Evolutionary conservation across 37 sponge, comb jelly and placozoan genomes (phyloP).

Genomic region (Dysidea cf. avara): DNA sequence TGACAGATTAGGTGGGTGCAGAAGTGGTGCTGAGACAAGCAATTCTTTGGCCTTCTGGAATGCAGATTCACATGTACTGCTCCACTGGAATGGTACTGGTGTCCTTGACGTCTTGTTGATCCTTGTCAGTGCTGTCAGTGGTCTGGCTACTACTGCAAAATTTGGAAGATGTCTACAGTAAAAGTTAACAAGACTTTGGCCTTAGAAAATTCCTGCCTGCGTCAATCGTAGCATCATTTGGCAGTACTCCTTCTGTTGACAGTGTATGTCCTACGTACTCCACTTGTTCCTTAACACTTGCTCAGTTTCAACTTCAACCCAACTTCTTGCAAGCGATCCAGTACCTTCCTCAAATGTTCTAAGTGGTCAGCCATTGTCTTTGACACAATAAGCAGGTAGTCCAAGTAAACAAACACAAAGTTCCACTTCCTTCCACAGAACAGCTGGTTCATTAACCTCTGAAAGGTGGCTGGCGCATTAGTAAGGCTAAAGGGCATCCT

Average conservation of each 20-base stretch:
- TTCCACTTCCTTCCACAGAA: slow-evolving; percentile 13
- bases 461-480: slow-evolving; percentile 52
- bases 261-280: slow-evolving; percentile 29
- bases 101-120: too few species aligned
- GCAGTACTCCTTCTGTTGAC: slow-evolving; percentile 14
- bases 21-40: too few species aligned
- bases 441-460: slow-evolving; percentile 43
- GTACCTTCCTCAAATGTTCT: neutral
- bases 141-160: too few species aligned
- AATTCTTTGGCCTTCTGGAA: too few species aligned
- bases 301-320: slow-evolving; percentile 12
- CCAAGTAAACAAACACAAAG: slow-evolving; percentile 39
- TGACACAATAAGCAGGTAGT: slow-evolving; percentile 40
- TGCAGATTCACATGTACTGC: too few species aligned
- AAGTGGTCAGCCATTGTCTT: slow-evolving; percentile 18
- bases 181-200: slow-evolving; percentile 29
- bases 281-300: slow-evolving; percentile 16
- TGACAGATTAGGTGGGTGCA: too few species aligned
- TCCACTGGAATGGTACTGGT: too few species aligned
- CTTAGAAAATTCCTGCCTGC: slow-evolving; percentile 11
- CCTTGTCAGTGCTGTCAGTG: too few species aligned
- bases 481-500: slow-evolving; percentile 57
- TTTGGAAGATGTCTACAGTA: too few species aligned
- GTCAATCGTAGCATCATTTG: slow-evolving; percentile 16
- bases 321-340: slow-evolving; percentile 3